Conservation (phyloP, 2,113 vertebrate species). For the Proteles cristata region DNA sequence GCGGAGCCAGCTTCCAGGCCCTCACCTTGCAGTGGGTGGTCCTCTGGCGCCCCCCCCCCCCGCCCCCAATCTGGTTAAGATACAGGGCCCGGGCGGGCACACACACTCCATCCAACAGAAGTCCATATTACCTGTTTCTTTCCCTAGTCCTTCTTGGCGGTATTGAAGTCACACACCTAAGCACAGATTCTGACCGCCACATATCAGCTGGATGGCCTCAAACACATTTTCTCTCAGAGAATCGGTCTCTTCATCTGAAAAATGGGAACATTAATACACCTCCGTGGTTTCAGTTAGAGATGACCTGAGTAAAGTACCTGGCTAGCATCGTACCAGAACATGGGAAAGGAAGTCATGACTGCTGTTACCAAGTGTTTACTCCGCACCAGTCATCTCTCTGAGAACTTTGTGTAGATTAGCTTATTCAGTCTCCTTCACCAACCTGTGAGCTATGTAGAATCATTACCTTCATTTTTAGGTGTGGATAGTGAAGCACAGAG, state of each 20-base stretch:
- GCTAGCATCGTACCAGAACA: not conserved
- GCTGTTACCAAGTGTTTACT: not conserved
- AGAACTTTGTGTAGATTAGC: not conserved
- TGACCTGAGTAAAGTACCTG: accelerated
- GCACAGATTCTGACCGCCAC: not conserved
- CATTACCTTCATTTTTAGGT: not conserved
- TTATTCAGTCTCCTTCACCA: not conserved
- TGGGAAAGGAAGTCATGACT: accelerated
- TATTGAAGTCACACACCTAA: not conserved
- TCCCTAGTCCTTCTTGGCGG: not conserved
- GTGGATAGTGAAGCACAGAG: not conserved
- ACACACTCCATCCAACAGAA: accelerated
- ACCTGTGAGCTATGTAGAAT: not conserved
- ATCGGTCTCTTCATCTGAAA: not conserved
- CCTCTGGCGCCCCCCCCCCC: not conserved
- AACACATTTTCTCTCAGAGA: not conserved
- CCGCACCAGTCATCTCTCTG: accelerated
- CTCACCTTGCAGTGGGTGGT: not conserved
- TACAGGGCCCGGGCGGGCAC: not conserved
- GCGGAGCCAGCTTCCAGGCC: not conserved
- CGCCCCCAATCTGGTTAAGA: not conserved
- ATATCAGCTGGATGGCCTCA: not conserved
- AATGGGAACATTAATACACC: not conserved
- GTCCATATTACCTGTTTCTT: not conserved
- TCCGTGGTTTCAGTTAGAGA: not conserved